Conservation (phyloP, 2,888 invertebrate genomes). For the Macroteleia sp. region DNA sequence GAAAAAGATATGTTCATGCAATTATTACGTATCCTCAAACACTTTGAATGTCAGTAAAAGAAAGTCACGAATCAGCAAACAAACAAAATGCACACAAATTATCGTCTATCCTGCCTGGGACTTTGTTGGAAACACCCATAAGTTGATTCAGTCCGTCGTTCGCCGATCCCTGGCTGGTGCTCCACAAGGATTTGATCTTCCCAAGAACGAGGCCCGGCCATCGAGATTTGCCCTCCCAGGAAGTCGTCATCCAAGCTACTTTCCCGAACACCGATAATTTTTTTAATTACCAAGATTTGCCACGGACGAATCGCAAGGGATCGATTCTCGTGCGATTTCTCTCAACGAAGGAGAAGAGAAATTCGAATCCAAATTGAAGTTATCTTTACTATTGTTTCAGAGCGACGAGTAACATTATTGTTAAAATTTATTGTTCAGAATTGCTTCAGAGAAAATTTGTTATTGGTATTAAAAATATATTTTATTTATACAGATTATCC, state of each 20-base stretch:
- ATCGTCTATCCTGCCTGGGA: constrained; percentile 86
- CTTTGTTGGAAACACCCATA: constrained; percentile 78
- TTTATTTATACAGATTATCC: too few relatives aligned
- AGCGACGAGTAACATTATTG: too few relatives aligned
- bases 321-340: constrained; percentile 21
- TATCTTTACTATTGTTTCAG: too few relatives aligned
- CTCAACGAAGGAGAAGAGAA: constrained; percentile 7
- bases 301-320: constrained; percentile 2
- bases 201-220: constrained; percentile 93
- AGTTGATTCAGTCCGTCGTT: constrained; percentile 92
- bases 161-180: constrained; percentile 89
- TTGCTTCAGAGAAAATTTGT: too few relatives aligned
- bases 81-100: constrained; percentile 44
- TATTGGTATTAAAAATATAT: too few relatives aligned
- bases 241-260: constrained; percentile 83
- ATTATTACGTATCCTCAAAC: constrained; percentile 29
- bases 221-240: constrained; percentile 85
- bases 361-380: constrained; percentile 17
- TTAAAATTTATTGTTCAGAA: neutral
- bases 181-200: constrained; percentile 95
- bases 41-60: constrained; percentile 1
- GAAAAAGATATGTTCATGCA: constrained; percentile 15
- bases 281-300: constrained; percentile 41
- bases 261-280: constrained; percentile 40
- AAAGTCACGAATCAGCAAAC: constrained; percentile 27